Evolutionary conservation across 2,888 invertebrate species (phyloP), one percentile per base, ranked within the genome.

Genomic region (Dendrolimus pini): DNA sequence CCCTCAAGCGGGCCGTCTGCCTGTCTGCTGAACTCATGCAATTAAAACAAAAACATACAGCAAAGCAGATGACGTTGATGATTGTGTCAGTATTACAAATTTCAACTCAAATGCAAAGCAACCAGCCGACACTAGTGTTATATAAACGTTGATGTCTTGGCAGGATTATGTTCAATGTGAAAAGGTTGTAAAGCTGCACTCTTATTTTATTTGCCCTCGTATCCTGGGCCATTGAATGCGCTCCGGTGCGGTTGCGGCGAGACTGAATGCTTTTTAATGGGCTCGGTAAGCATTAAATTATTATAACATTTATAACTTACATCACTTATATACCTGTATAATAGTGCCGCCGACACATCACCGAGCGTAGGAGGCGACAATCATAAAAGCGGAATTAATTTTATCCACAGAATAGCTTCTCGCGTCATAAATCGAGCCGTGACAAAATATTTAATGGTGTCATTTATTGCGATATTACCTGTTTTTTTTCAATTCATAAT

Each of bases 201-300:
- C 69, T 72, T 70, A 71, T 71, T 77, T 76, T 74, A 72, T 77
- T 75, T 74, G 73, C 68, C 30, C 30, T 30, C 3, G 71, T 70
- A 47, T 47, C 12, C 47, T 47, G 47, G 9, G 9, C 64, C 65
- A 74, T 75, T 79, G 78, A 81, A 79, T 78, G 73, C 73, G 74
- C 72, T 74, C 68, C 66, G 73, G 73, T 73, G 77, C 71, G 71
- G 70, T 69, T 71, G 65, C 70, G 74, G 67, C 71, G 65, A 63
- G 74, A 72, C 74, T 83, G 83, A 86, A 85, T 83, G 80, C 76
- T 80, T 84, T 86, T 85, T 85, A 87, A 87, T 85, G 78, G 80
- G 70, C 73, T 75, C 73, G 72, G 74, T 77, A 70, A 73, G 77
- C 69, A 70, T 77, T 75, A 75, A 75, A 74, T 77, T 77, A 75